A percentile compares a stretch with the other conserved stretches of the same genome.
Conservation (phyloP, 1,140 invertebrate species). For the Dryas iulia region DNA sequence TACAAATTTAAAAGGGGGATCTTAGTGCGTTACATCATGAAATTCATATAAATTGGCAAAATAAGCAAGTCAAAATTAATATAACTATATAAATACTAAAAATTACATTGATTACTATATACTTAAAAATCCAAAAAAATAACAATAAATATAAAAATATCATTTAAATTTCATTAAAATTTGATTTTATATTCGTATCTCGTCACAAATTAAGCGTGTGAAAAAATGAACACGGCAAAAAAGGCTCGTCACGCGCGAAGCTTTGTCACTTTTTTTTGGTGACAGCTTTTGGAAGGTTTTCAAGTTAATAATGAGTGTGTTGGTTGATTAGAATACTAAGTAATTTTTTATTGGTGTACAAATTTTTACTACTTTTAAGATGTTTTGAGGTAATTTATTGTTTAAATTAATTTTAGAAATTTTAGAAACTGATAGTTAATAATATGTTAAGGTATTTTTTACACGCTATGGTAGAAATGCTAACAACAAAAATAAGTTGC, state of each 20-base stretch:
- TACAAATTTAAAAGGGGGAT: too few relatives aligned
- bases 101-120: not conserved
- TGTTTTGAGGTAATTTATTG: not conserved
- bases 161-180: not conserved
- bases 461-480: too few relatives aligned
- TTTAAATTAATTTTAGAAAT: not conserved
- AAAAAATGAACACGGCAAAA: conserved; percentile 1
- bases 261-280: conserved; percentile 19
- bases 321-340: not conserved
- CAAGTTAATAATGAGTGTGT: not conserved
- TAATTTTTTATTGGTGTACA: not conserved
- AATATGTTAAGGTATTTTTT: too few relatives aligned
- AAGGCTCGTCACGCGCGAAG: conserved; percentile 10
- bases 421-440: not conserved
- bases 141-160: not conserved
- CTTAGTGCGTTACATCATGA: too few relatives aligned
- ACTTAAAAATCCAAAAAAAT: not conserved
- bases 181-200: not conserved
- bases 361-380: not conserved
- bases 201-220: not conserved
- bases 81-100: not conserved
- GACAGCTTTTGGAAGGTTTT: conserved; percentile 10
- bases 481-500: not conserved
- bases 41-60: too few relatives aligned
- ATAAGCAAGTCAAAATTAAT: too few relatives aligned